A percentile compares a stretch with the other conserved stretches of the same genome.
These are phyloP conservation scores for Anastatus disparis DNA, from an alignment of 1,140 invertebrate genomes.

Conservation along the genomic window DNA sequence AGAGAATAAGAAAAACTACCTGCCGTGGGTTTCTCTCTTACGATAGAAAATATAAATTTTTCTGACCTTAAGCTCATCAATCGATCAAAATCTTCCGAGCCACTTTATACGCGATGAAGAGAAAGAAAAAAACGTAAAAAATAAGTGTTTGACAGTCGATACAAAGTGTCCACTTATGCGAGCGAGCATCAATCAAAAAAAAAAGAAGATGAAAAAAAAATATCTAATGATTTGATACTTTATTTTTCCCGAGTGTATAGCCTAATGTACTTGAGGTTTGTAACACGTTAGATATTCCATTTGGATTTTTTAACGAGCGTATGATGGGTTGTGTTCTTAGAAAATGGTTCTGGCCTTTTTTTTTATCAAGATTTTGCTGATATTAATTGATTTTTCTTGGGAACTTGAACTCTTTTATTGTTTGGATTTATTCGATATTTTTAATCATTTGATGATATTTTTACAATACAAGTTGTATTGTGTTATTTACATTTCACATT, in stretches of 20 bases:
- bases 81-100: slow-evolving; percentile 29
- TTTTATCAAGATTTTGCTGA: not conserved
- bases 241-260: not conserved
- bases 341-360: not conserved
- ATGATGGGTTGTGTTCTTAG: not conserved
- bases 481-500: too few relatives aligned
- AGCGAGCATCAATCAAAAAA: slow-evolving; percentile 31
- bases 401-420: not conserved
- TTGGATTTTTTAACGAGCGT: slow-evolving; percentile 11
- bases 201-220: too few relatives aligned
- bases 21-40: too few relatives aligned
- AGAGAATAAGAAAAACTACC: slow-evolving; percentile 7
- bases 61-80: not conserved
- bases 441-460: too few relatives aligned
- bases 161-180: slow-evolving; percentile 38
- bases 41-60: slow-evolving; percentile 23
- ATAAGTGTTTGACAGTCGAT: slow-evolving; percentile 39
- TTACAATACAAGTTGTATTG: too few relatives aligned
- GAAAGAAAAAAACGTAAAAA: too few relatives aligned
- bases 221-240: too few relatives aligned
- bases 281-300: slow-evolving; percentile 23
- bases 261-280: not conserved
- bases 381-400: not conserved
- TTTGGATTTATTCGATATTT: too few relatives aligned
- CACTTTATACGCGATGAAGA: too few relatives aligned